phyloP scores from a whole-genome alignment of 2,888 invertebrate species.

The Agrotis puta region DNA sequence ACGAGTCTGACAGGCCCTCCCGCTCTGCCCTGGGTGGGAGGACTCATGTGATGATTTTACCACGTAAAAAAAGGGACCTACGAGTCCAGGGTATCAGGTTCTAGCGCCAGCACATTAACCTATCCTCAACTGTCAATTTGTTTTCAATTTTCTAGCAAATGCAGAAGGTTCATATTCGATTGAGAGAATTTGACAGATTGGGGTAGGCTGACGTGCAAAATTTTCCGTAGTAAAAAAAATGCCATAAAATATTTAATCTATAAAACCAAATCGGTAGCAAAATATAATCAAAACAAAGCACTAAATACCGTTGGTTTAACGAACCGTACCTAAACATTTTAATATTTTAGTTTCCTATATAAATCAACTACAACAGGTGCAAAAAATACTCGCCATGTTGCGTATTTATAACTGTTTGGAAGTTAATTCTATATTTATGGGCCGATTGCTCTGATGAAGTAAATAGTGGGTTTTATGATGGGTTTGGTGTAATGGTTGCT shows the following conservation, averaged over 20 bases:
- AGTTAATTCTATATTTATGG: slow-evolving; percentile 37
- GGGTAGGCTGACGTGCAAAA: too few relatives aligned
- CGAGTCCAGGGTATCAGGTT: too few relatives aligned
- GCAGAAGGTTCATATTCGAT: too few relatives aligned
- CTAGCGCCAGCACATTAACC: too few relatives aligned
- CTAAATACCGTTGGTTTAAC: slow-evolving; percentile 36
- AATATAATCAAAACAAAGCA: slow-evolving; percentile 25
- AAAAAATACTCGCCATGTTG: slow-evolving; percentile 31
- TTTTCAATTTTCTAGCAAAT: too few relatives aligned
- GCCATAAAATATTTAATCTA: not conserved
- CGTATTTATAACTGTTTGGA: slow-evolving; percentile 54
- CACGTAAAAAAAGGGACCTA: too few relatives aligned
- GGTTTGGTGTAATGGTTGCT: not conserved
- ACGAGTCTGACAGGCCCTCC: too few relatives aligned
- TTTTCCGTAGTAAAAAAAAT: too few relatives aligned
- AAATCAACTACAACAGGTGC: slow-evolving; percentile 54
- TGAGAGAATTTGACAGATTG: too few relatives aligned
- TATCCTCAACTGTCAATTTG: too few relatives aligned
- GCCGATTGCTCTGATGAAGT: slow-evolving; percentile 22
- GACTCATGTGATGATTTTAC: too few relatives aligned
- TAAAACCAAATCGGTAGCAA: slow-evolving; percentile 16
- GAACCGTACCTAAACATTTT: slow-evolving; percentile 37
- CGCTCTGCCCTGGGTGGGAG: too few relatives aligned
- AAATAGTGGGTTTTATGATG: slow-evolving; percentile 5
- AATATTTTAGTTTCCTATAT: slow-evolving; percentile 43